Evolutionary conservation across 2,888 invertebrate genomes (phyloP), one percentile per base, ranked within the genome.

Genomic region (Linnaemya vulpina): DNA sequence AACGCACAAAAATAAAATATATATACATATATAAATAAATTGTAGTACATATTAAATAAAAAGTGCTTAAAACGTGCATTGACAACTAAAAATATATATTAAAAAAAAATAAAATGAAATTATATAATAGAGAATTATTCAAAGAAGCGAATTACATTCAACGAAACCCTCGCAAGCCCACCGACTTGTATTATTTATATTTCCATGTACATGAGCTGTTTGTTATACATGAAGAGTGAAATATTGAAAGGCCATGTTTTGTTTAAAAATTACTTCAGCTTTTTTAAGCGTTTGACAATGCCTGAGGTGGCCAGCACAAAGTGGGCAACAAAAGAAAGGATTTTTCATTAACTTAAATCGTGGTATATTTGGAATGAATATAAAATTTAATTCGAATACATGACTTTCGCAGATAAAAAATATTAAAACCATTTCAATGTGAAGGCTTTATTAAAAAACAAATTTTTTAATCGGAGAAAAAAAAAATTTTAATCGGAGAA

Each of bases 41-140:
- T 17, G n/a, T 51, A n/a, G n/a, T 25, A 25, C 8, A 53, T 53
- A 40, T 40, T 20, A 3, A 58, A 46, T 43, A 25, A 55, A 43
- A 78, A 68, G 22, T 77, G 58, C 3, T 46, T 51, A 79, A 79
- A 84, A 79, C 84, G 79, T 84, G 84, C 70, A 58, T 9, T 75
- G 84, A 76, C 79, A 84, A 79, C 63, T 79, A 51, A 84, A 79
- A 79, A 63, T 68, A 30, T n/a, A 49, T n/a, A 17, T 11, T 30
- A 55, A 58, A 75, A n/a, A 51, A 15, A 17, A 38, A 5, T 30
- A n/a, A n/a, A n/a, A 30, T 30, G 30, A 3, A 30, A 67, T 58
- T 76, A n/a, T 67, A 46, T 22, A 70, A 51, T 40, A 51, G 62
- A 68, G 13, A 46, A 35, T 46, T 76, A 58, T 22, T 38, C 46